phyloP scores from a whole-genome alignment of 2,888 invertebrate species.

The Plagiodera versicolora region DNA sequence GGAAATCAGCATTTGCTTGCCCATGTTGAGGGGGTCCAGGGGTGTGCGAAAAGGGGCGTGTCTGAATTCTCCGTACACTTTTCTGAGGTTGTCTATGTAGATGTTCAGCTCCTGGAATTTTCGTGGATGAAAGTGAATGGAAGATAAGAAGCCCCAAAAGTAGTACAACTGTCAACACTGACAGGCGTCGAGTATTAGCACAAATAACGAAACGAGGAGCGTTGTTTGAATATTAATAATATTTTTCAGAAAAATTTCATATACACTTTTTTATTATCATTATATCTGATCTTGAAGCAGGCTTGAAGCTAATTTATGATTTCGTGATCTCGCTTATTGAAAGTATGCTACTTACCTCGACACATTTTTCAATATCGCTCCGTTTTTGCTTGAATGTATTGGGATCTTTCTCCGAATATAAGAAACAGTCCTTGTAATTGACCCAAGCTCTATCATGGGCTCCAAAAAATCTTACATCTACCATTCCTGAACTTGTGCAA shows the following conservation, averaged over 20 bases:
- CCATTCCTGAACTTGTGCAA: slow-evolving; percentile 63
- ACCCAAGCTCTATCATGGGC: slow-evolving; percentile 95
- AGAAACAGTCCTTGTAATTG: slow-evolving; percentile 77
- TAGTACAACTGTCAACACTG: too few species aligned
- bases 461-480: slow-evolving; percentile 94
- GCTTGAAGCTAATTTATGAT: too few species aligned
- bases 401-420: slow-evolving; percentile 77
- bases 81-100: slow-evolving; percentile 73
- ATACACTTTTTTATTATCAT: too few species aligned
- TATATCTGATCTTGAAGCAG: too few species aligned
- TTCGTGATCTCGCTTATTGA: too few species aligned
- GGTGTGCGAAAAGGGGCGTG: slow-evolving; percentile 72
- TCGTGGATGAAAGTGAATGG: too few species aligned
- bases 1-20: slow-evolving; percentile 66
- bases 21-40: slow-evolving; percentile 65
- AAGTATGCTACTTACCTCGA: slow-evolving; percentile 58
- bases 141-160: too few species aligned
- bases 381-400: slow-evolving; percentile 64
- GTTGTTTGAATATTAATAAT: too few species aligned
- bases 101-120: slow-evolving; percentile 68
- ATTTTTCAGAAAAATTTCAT: too few species aligned
- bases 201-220: too few species aligned
- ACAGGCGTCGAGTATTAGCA: too few species aligned
- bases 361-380: slow-evolving; percentile 63
- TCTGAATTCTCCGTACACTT: slow-evolving; percentile 71